phyloP scores from a whole-genome alignment of 2,113 vertebrate genomes.

The Chunga burmeisteri region DNA sequence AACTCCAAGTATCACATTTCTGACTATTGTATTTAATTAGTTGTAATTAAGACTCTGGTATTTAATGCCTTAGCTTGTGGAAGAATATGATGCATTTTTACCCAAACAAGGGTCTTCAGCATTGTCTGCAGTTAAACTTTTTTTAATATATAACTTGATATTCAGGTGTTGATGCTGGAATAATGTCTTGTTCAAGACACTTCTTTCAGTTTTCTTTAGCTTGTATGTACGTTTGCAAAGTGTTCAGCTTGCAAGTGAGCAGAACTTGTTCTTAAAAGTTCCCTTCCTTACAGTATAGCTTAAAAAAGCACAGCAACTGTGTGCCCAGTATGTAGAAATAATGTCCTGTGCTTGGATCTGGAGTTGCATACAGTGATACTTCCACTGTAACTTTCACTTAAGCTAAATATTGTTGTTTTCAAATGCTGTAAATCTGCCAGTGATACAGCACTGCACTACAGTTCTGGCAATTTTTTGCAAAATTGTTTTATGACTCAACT shows the following conservation, averaged over 20 bases:
- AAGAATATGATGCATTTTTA: not conserved
- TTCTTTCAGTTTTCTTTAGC: not conserved
- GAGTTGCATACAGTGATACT: not conserved
- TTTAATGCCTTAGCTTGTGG: not conserved
- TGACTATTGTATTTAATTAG: not conserved
- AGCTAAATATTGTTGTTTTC: not conserved
- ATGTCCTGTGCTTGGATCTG: fast-evolving
- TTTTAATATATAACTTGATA: not conserved
- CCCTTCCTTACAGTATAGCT: not conserved
- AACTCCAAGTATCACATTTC: not conserved
- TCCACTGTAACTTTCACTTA: not conserved
- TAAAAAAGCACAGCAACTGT: not conserved
- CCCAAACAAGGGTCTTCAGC: not conserved
- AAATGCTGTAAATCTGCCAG: not conserved
- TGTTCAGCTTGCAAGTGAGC: not conserved
- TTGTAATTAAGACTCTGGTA: not conserved
- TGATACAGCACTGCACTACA: not conserved
- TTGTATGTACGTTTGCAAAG: fast-evolving
- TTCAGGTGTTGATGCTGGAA: not conserved
- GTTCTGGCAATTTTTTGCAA: not conserved
- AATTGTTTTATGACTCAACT: not conserved
- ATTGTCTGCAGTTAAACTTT: not conserved
- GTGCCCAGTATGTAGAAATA: fast-evolving
- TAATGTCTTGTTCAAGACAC: not conserved
- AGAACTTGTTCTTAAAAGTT: not conserved